Evolutionary conservation across 2,113 vertebrate genomes (phyloP).

Genomic region (Copsychus sechellarum): DNA sequence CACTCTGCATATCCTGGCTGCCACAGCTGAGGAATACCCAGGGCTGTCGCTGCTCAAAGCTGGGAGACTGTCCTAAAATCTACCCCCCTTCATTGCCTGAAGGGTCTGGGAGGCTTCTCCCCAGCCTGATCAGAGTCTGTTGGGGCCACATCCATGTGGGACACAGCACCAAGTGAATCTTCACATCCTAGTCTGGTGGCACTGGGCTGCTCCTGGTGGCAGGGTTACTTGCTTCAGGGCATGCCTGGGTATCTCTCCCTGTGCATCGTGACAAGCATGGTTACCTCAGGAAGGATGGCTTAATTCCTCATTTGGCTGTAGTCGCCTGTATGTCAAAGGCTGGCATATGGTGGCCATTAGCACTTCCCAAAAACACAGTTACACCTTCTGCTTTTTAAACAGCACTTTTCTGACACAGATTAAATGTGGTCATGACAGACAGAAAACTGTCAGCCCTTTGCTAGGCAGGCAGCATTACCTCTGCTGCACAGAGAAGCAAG

Average conservation of each 20-base stretch:
- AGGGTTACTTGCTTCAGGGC: neutral
- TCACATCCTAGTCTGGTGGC: neutral
- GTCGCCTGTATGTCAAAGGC: neutral
- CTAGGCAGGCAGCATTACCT: neutral
- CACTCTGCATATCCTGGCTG: neutral
- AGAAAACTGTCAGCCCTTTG: neutral
- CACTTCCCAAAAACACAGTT: neutral
- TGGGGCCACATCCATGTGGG: neutral
- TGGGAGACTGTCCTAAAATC: neutral
- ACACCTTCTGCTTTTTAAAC: conserved; percentile 10
- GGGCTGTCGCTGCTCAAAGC: neutral
- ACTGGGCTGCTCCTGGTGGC: neutral
- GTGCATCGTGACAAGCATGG: neutral
- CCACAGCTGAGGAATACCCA: neutral
- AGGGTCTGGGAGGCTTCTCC: neutral
- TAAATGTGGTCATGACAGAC: neutral
- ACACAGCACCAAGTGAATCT: neutral
- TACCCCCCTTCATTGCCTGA: neutral
- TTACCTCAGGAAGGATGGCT: neutral
- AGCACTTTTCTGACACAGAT: neutral
- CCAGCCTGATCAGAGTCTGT: neutral
- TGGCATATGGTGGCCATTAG: neutral
- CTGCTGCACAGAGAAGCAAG: neutral
- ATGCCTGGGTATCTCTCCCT: neutral
- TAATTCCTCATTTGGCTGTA: neutral